These are phyloP conservation scores for Chanos chanos DNA, from an alignment of 2,797 vertebrate genomes.

Conservation along the genomic window DNA sequence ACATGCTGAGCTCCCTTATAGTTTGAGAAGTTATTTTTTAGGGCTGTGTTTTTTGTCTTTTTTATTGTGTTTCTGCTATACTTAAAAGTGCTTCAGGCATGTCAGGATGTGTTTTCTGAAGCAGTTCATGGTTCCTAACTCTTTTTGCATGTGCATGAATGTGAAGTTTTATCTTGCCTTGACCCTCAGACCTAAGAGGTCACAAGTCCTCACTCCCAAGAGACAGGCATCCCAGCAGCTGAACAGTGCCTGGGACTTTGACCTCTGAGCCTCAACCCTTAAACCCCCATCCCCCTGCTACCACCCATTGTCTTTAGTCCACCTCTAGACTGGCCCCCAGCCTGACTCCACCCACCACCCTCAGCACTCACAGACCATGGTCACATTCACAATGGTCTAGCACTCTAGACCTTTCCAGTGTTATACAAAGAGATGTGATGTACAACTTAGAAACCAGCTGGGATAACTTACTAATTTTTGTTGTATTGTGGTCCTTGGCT, in stretches of 20 bases:
- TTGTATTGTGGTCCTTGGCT: too few relatives aligned
- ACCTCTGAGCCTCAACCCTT: constrained; percentile 56
- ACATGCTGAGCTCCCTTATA: too few relatives aligned
- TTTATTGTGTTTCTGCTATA: background rate
- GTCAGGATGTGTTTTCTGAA: constrained; percentile 48
- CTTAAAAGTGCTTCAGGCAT: background rate
- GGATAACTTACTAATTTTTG: too few relatives aligned
- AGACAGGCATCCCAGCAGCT: constrained; percentile 67
- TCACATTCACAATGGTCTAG: background rate
- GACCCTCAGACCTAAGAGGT: constrained; percentile 63
- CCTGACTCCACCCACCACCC: background rate
- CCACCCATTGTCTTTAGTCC: too few relatives aligned
- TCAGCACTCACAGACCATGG: background rate
- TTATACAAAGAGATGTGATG: too few relatives aligned
- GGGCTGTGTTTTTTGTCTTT: background rate
- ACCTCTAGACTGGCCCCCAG: too few relatives aligned
- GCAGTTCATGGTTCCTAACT: constrained; percentile 48
- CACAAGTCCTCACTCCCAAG: constrained; percentile 62
- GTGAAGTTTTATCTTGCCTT: constrained; percentile 69
- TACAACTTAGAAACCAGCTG: too few relatives aligned
- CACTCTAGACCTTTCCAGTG: too few relatives aligned
- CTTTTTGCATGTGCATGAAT: constrained; percentile 53
- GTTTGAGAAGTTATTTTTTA: too few relatives aligned
- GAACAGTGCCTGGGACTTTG: constrained; percentile 46
- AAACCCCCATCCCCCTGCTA: constrained; percentile 39